Evolutionary conservation across 2,113 vertebrate genomes (phyloP).

Genomic region (Mesembrinibis cayennensis): DNA sequence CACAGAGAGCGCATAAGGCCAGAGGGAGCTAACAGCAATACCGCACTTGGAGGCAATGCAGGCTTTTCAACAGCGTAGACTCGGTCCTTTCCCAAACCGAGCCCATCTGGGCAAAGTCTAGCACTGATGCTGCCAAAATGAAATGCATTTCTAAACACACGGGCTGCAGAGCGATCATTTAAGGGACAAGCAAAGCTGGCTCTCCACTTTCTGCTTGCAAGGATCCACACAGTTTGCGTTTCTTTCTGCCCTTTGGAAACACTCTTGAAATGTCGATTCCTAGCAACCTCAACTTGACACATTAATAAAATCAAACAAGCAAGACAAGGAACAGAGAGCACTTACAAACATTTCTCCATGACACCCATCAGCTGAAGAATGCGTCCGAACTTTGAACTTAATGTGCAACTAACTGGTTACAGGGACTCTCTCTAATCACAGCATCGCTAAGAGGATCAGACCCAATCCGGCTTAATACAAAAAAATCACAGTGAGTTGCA

Average conservation of each 20-base stretch:
- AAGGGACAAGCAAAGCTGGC: not conserved
- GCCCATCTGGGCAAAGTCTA: not conserved
- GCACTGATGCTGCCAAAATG: not conserved
- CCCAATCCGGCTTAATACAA: not conserved
- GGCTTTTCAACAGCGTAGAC: not conserved
- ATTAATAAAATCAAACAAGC: not conserved
- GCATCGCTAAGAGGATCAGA: not conserved
- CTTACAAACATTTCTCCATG: not conserved
- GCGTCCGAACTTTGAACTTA: not conserved
- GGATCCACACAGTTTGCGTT: not conserved
- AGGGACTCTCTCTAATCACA: not conserved
- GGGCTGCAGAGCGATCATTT: fast-evolving
- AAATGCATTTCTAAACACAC: not conserved
- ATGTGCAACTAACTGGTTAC: not conserved
- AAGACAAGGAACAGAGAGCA: not conserved
- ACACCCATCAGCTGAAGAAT: not conserved
- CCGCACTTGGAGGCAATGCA: not conserved
- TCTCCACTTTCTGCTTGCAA: not conserved
- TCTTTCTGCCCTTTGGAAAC: not conserved
- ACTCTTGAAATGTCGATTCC: not conserved
- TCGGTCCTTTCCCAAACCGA: not conserved
- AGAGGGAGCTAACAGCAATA: not conserved
- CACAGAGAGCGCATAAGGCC: not conserved
- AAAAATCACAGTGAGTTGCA: not conserved
- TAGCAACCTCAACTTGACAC: not conserved